A percentile compares a stretch with the other conserved stretches of the same genome.
phyloP scores from a whole-genome alignment of 1,140 invertebrate species.

The Trinorchestia longiramus region DNA sequence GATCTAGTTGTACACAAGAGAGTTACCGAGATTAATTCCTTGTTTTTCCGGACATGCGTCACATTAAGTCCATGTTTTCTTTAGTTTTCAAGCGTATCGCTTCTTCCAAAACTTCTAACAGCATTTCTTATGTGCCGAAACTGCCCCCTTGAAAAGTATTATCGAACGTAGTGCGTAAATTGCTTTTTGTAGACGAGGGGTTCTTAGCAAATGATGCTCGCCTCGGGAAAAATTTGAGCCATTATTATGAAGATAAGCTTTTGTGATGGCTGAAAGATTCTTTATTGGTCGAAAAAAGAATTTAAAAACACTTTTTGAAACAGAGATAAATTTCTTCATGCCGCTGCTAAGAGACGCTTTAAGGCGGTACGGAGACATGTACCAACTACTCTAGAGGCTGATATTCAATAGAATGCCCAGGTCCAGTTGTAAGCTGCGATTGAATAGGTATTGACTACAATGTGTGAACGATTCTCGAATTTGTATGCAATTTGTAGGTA shows the following conservation, averaged over 20 bases:
- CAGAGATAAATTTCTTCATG: not conserved
- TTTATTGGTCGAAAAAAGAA: too few species aligned
- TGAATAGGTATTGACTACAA: not conserved
- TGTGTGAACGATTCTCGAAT: not conserved
- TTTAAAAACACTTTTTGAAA: not conserved
- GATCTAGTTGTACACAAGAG: not conserved
- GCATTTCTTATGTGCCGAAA: not conserved
- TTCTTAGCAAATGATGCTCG: not conserved
- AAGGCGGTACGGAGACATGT: not conserved
- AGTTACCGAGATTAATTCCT: not conserved
- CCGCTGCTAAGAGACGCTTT: not conserved
- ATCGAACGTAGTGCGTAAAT: not conserved
- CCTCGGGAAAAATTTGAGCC: not conserved
- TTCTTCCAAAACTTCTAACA: not conserved
- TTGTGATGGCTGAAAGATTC: not conserved
- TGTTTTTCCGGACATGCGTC: not conserved
- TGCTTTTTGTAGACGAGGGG: not conserved
- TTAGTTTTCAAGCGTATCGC: not conserved
- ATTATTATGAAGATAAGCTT: not conserved
- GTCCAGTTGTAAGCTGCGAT: not conserved
- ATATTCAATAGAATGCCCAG: not conserved
- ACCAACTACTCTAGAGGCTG: not conserved
- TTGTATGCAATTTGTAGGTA: not conserved
- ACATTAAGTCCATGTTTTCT: not conserved
- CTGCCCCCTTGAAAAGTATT: not conserved